phyloP scores from a whole-genome alignment of 53 echinoderm and acorn worm genomes.

The Pentamera pediparva region DNA sequence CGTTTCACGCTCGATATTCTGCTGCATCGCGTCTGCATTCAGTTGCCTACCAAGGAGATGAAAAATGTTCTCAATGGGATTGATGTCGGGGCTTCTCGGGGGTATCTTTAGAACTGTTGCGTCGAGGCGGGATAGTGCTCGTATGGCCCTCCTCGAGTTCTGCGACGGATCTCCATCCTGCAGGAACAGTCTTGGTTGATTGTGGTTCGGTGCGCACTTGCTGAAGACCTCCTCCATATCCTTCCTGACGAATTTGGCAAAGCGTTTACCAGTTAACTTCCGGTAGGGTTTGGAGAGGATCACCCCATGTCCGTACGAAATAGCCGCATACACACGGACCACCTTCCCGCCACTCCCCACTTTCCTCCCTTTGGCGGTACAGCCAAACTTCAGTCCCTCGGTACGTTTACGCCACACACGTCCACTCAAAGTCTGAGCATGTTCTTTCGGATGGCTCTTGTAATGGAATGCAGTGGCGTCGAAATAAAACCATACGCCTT shows the following conservation, averaged over 20 bases:
- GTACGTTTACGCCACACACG: not conserved
- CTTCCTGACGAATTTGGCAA: conserved; percentile 8
- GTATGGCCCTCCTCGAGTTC: not conserved
- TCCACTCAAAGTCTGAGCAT: not conserved
- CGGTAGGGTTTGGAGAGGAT: conserved; percentile 1
- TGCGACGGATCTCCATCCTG: conserved; percentile 17
- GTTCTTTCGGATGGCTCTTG: not conserved
- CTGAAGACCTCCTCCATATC: not conserved
- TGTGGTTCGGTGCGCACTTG: not conserved
- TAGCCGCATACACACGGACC: not conserved
- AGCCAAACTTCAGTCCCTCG: not conserved
- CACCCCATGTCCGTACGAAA: conserved; percentile 10
- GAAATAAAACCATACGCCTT: conserved; percentile 17
- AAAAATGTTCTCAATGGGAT: conserved; percentile 26
- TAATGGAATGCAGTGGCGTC: conserved; percentile 4
- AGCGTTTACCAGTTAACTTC: not conserved
- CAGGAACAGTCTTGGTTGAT: not conserved
- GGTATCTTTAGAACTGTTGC: not conserved
- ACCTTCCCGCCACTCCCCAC: conserved; percentile 17
- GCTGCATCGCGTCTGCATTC: no score
- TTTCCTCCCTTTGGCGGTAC: conserved; percentile 1
- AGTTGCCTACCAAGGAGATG: no score
- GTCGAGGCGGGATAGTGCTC: not conserved
- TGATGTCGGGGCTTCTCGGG: conserved; percentile 13
- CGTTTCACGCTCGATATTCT: no score